phyloP scores from a whole-genome alignment of 2,888 invertebrate genomes.

The Pristionchus fissidentatus region DNA sequence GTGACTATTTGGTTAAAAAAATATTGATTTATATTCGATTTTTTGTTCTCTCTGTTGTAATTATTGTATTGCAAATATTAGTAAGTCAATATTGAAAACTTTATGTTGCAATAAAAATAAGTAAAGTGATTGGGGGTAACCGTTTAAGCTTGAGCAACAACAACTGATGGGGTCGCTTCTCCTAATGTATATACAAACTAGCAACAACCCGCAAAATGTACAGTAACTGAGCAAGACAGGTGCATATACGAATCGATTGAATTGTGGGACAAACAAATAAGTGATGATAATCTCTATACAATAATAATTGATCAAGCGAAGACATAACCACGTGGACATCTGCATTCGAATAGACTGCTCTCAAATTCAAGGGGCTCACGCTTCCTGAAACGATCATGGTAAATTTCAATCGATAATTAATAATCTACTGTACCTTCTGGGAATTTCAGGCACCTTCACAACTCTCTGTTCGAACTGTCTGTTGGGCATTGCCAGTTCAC shows the following conservation, averaged over 20 bases:
- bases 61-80: too few relatives aligned
- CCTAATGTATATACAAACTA: slow-evolving; percentile 29
- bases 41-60: too few relatives aligned
- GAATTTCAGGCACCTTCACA: slow-evolving; percentile 6
- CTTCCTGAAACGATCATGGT: slow-evolving; percentile 26
- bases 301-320: not conserved
- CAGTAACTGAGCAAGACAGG: slow-evolving; percentile 38
- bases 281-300: too few relatives aligned
- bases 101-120: too few relatives aligned
- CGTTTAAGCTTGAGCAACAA: slow-evolving; percentile 24
- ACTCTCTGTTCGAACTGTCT: not conserved
- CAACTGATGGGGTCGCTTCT: slow-evolving; percentile 5
- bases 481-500: not conserved
- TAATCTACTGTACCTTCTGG: not conserved
- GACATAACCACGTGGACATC: not conserved
- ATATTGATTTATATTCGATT: too few relatives aligned
- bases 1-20: too few relatives aligned
- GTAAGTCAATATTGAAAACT: too few relatives aligned
- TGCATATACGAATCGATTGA: not conserved
- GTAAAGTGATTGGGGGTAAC: not conserved
- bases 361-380: slow-evolving; percentile 23
- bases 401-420: not conserved
- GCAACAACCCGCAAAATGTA: slow-evolving; percentile 20
- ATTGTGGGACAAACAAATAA: not conserved
- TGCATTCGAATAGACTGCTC: not conserved